Base-by-base conservation (phyloP, 2,888 invertebrate genomes). In the Volucella inanis region DNA sequence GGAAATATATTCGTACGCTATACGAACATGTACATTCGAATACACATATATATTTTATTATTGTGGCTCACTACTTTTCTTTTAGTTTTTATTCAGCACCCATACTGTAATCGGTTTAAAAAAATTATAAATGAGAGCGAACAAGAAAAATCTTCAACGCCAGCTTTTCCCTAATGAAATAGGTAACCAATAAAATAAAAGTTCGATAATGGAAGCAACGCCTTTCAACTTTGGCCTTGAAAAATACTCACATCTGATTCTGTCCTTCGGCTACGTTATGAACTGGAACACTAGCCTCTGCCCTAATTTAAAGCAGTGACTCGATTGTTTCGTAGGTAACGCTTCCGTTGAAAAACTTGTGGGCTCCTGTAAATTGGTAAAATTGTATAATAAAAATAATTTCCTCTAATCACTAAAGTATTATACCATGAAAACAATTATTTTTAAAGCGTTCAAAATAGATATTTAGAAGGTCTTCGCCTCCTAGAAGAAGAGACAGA, bases 91-190 rank as follows among this genome's bases (percentile, higher is more conserved):
- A 52, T 71, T 71, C 50, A 59, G 49, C 55, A 10, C 18, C 59
- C 38, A 31, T 64, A 64, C 55, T 78, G 64, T 57, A 78, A 18
- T 57, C 57, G 49, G 50, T 70, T 62, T 77, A 70, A 70, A 62
- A 70, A 70, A 64, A 47, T 70, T 70, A 70, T 70, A 77, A 59
- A 67, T 61, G 54, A 14, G n/a, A 61, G n/a, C 11, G 18, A 18
- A 68, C 14, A 61, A 43, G 50, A 54, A 62, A 52, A 18, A 65
- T 11, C 14, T 43, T 12, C 12, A 45, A 50, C 49, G 57, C 38
- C 38, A 47, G 31, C 52, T 62, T 76, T 4, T 52, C 14, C 45
- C 45, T 61, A 68, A 61, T 77, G 54, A 77, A 70, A 39, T 41
- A 14, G 15, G 31, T 31, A 57, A 59, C 15, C 18, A 47, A 15